A percentile compares a stretch with the other conserved stretches of the same genome.
phyloP scores from a whole-genome alignment of 64 coral and sea anemone genomes.

The Hydrozoanthus tunicans region DNA sequence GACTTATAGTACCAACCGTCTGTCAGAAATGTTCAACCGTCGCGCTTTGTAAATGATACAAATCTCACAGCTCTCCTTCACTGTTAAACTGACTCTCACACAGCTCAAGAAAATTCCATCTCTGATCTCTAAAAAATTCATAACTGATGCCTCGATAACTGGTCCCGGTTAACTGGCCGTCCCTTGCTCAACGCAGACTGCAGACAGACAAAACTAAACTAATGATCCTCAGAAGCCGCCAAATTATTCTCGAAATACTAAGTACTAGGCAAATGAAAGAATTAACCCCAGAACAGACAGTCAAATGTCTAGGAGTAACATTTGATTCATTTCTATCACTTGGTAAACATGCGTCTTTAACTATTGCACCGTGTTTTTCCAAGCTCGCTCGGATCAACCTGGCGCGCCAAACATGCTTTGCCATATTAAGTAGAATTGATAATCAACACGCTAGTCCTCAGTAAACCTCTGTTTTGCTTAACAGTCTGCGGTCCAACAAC shows the following conservation, averaged over 20 bases:
- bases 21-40: slow-evolving; percentile 9
- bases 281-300: slow-evolving; percentile 23
- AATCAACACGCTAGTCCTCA: slow-evolving; percentile 9
- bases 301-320: slow-evolving; percentile 36
- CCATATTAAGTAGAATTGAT: not conserved
- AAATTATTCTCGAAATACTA: slow-evolving; percentile 9
- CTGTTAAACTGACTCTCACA: not conserved
- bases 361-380: not conserved
- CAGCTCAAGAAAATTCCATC: slow-evolving; percentile 2
- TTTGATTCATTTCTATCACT: slow-evolving; percentile 29
- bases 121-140: not conserved
- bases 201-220: slow-evolving; percentile 16
- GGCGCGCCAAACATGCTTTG: not conserved
- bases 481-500: not conserved
- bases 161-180: too few species aligned
- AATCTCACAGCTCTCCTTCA: not conserved
- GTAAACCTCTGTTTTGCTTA: not conserved
- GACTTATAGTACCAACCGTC: not conserved
- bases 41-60: not conserved
- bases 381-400: slow-evolving; percentile 6
- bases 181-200: slow-evolving; percentile 5
- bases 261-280: not conserved
- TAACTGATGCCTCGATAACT: slow-evolving; percentile 32
- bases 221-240: slow-evolving; percentile 13
- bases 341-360: not conserved